Conservation (phyloP, 2,797 vertebrate species). For the Macropus fuliginosus region DNA sequence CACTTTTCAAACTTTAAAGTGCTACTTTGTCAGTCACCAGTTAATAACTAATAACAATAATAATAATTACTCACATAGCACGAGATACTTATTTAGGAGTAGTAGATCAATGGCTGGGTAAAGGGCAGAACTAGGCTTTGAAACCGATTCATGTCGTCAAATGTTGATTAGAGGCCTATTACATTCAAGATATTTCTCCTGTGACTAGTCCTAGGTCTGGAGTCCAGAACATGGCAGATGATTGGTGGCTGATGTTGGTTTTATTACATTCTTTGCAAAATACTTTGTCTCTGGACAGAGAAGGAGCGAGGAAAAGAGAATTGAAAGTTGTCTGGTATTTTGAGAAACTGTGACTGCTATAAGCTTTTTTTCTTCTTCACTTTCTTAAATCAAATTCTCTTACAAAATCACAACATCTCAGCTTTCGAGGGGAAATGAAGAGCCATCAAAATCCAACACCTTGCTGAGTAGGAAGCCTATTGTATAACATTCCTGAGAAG, state of each 20-base stretch:
- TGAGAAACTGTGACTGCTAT: neutral
- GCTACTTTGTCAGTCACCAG: neutral
- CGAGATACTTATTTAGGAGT: neutral
- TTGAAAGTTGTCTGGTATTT: neutral
- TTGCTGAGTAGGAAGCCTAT: neutral
- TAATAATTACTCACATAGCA: neutral
- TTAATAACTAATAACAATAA: neutral
- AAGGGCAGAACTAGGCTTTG: neutral
- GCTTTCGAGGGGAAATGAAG: neutral
- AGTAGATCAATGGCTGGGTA: neutral
- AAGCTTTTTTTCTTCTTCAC: neutral
- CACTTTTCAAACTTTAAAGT: neutral
- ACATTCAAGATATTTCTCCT: neutral
- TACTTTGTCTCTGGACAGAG: neutral
- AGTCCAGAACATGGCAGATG: neutral
- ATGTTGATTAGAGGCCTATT: neutral
- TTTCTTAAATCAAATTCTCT: neutral
- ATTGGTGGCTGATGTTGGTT: neutral
- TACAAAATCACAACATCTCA: neutral
- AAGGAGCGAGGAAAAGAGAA: neutral
- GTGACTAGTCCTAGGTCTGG: neutral
- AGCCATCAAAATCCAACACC: neutral
- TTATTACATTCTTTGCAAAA: neutral
- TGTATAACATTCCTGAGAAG: neutral
- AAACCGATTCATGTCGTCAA: neutral